phyloP scores from a whole-genome alignment of 2,113 vertebrate genomes.

The Phrynosoma blainvillii region DNA sequence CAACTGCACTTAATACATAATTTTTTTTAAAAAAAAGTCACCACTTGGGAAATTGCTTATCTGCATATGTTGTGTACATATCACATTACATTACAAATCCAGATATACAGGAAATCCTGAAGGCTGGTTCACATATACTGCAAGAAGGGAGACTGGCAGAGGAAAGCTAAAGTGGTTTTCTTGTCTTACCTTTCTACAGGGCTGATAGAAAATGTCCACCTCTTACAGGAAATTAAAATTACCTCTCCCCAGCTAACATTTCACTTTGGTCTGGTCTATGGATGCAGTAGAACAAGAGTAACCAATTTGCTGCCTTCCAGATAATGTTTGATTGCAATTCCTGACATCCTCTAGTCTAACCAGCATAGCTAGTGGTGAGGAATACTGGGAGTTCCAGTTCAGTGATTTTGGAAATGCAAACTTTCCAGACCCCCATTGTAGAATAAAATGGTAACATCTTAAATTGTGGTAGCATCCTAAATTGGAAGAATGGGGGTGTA shows the following conservation, averaged over 20 bases:
- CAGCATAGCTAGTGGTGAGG: neutral
- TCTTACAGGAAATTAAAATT: neutral
- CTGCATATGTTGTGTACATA: neutral
- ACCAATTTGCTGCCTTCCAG: neutral
- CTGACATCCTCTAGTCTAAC: neutral
- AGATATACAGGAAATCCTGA: neutral
- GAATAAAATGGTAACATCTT: neutral
- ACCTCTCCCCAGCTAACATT: neutral
- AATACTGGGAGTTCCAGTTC: neutral
- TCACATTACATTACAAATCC: neutral
- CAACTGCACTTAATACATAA: neutral
- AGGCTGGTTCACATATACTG: neutral
- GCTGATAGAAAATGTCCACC: neutral
- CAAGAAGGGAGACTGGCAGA: neutral
- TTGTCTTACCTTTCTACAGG: neutral
- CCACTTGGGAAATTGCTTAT: neutral
- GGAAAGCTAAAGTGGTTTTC: neutral
- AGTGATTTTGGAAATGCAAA: neutral
- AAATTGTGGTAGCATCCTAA: no score
- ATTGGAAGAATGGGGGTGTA: neutral
- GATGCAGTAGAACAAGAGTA: neutral
- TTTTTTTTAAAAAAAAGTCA: neutral
- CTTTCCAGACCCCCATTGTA: neutral
- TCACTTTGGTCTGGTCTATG: neutral
- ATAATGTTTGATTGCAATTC: neutral